phyloP scores from a whole-genome alignment of 2,113 vertebrate species.

The Rhinopomastus cyanomelas region DNA sequence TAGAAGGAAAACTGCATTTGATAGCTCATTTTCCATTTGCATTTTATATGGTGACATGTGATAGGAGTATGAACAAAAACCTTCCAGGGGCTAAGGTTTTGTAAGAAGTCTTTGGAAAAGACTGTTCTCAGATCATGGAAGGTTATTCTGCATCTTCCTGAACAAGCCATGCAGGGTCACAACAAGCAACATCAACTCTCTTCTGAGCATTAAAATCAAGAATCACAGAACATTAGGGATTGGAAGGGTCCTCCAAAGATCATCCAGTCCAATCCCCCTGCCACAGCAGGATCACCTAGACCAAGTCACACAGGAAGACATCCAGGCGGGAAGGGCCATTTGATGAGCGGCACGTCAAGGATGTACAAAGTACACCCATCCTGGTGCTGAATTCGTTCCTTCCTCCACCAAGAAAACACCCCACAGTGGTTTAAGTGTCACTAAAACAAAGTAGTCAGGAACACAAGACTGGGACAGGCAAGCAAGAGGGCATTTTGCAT shows the following conservation, averaged over 20 bases:
- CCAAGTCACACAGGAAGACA: too few relatives aligned
- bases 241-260: too few relatives aligned
- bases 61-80: neutral
- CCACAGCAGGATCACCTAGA: too few relatives aligned
- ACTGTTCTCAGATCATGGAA: neutral
- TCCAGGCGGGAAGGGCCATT: too few relatives aligned
- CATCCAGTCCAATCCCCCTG: too few relatives aligned
- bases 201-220: slow-evolving; percentile 3
- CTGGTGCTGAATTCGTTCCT: neutral
- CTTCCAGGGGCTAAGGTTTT: neutral
- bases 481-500: slow-evolving; percentile 23
- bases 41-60: neutral
- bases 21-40: neutral
- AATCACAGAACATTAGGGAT: too few relatives aligned
- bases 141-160: neutral
- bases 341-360: neutral
- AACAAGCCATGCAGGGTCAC: neutral
- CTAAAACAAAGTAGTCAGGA: neutral
- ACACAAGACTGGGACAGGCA: neutral
- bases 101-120: neutral
- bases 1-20: neutral
- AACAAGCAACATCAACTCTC: neutral
- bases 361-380: neutral
- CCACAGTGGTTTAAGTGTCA: neutral
- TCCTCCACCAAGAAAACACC: neutral